phyloP scores from a whole-genome alignment of 1,140 invertebrate species.

The Brachionus sp. region DNA sequence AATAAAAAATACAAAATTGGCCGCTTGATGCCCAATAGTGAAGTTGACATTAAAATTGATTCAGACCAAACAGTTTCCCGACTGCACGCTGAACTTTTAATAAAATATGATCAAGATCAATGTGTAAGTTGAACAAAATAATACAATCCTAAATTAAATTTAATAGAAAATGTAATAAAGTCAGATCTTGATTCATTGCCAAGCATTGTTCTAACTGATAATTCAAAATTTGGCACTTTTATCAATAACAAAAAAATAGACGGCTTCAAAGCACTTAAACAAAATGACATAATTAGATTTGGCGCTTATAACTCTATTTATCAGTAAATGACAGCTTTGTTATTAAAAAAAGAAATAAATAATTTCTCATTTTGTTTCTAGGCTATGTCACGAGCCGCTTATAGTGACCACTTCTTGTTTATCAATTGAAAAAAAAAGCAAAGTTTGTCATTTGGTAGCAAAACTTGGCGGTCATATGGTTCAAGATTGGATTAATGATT shows the following conservation, averaged over 20 bases:
- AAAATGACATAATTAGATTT: conserved; percentile 57
- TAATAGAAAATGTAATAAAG: neutral
- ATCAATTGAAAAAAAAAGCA: conserved; percentile 50
- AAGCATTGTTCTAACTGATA: conserved; percentile 55
- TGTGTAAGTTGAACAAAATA: neutral
- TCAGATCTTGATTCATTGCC: conserved; percentile 47
- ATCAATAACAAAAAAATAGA: conserved; percentile 52
- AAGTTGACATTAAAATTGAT: conserved; percentile 20
- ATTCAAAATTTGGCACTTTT: conserved; percentile 60
- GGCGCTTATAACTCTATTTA: conserved; percentile 57
- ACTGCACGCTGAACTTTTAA: conserved; percentile 17
- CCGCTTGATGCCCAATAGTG: neutral
- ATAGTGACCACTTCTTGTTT: conserved; percentile 54
- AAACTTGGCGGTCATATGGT: conserved; percentile 57
- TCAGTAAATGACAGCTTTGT: conserved; percentile 50
- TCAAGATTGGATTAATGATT: conserved; percentile 59
- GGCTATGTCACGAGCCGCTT: conserved; percentile 53
- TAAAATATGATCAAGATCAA: conserved; percentile 13
- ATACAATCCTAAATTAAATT: neutral
- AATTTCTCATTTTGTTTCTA: neutral
- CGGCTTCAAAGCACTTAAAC: conserved; percentile 50
- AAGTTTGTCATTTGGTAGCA: conserved; percentile 49
- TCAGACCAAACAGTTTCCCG: conserved; percentile 37
- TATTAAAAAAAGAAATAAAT: neutral
- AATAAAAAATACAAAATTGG: conserved; percentile 44